phyloP scores from a whole-genome alignment of 2,113 vertebrate species.

The Toxotes chatareus region DNA sequence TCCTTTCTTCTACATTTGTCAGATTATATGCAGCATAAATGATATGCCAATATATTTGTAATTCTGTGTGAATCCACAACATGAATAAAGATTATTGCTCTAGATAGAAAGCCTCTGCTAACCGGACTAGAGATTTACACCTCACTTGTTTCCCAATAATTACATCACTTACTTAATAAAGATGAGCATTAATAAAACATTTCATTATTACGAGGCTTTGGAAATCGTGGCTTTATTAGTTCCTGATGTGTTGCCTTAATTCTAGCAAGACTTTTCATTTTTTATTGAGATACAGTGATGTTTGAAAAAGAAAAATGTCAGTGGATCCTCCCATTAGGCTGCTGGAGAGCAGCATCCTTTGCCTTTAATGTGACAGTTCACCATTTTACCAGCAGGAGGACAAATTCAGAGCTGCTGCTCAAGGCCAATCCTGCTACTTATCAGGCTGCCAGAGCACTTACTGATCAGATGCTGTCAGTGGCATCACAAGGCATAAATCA shows the following conservation, averaged over 20 bases:
- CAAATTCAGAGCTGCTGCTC: conserved; percentile 23
- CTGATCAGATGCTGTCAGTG: conserved; percentile 21
- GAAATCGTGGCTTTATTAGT: neutral
- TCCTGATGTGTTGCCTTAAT: neutral
- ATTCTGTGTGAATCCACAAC: neutral
- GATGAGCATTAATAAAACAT: conserved; percentile 13
- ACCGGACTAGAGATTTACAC: neutral
- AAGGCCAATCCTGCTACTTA: neutral
- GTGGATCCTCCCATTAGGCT: neutral
- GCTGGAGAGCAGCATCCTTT: conserved; percentile 18
- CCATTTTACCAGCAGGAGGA: conserved; percentile 72
- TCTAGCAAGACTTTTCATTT: neutral
- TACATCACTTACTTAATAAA: neutral
- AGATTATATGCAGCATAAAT: neutral
- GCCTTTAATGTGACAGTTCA: conserved; percentile 57
- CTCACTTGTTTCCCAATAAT: conserved; percentile 1
- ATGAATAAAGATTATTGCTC: neutral
- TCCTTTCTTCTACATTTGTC: neutral
- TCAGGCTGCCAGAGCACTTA: conserved; percentile 12
- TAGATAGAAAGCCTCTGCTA: neutral
- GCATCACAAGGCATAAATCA: neutral
- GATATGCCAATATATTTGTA: neutral
- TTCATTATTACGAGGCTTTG: neutral
- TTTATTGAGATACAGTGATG: neutral
- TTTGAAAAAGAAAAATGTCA: neutral